Evolutionary conservation across 2,888 invertebrate genomes (phyloP).

Genomic region (Polydrusus pterygomalis): DNA sequence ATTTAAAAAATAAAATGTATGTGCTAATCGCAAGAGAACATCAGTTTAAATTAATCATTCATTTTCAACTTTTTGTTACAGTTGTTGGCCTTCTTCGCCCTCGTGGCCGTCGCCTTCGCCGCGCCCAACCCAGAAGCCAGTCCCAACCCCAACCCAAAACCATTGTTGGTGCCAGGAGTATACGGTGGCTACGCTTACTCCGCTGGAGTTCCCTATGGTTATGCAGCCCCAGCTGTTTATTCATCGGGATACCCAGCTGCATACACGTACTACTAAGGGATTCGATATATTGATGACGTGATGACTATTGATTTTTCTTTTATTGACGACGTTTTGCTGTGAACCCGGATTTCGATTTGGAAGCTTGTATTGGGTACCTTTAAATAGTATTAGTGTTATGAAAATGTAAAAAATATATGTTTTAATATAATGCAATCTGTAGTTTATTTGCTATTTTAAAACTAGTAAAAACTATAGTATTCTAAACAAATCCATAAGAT

Average conservation of each 20-base stretch:
- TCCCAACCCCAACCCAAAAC: conserved; percentile 44
- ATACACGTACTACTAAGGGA: conserved; percentile 39
- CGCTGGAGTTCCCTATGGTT: conserved; percentile 39
- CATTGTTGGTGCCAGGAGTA: conserved; percentile 7
- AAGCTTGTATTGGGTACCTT: not conserved
- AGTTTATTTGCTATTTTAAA: not conserved
- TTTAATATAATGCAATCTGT: not conserved
- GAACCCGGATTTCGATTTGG: not conserved
- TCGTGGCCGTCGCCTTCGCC: conserved; percentile 53
- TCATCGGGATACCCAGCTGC: conserved; percentile 46
- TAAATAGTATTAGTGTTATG: not conserved
- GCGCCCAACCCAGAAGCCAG: conserved; percentile 51
- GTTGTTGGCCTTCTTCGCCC: conserved; percentile 53
- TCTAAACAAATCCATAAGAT: too few species aligned
- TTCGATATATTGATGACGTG: too few species aligned
- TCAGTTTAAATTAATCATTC: too few species aligned
- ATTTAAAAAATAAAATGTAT: too few species aligned
- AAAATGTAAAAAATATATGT: not conserved
- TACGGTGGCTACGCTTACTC: conserved; percentile 44
- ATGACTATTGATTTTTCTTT: not conserved
- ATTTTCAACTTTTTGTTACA: conserved; percentile 34
- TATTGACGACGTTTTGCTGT: conserved; percentile 15
- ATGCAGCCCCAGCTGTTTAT: conserved; percentile 46
- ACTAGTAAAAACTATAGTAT: too few species aligned
- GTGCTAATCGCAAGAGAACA: too few species aligned